These are phyloP conservation scores for Mustela nigripes DNA, from an alignment of 2,113 vertebrate species.

Conservation along the genomic window DNA sequence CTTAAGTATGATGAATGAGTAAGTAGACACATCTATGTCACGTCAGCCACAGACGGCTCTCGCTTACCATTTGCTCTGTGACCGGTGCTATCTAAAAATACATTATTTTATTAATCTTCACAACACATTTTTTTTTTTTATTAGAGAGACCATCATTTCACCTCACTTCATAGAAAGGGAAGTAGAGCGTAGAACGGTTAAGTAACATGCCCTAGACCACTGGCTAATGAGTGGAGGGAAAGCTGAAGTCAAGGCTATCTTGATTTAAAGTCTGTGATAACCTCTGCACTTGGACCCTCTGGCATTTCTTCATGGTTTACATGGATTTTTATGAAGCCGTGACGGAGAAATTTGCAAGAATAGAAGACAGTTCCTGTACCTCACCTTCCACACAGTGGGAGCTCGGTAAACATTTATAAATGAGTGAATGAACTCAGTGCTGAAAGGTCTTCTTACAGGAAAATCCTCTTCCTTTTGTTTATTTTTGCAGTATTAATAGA, in stretches of 20 bases:
- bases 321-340: background rate
- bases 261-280: background rate
- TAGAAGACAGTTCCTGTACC: background rate
- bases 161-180: conserved; percentile 6
- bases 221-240: background rate
- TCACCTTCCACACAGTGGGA: background rate
- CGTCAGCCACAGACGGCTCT: background rate
- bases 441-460: conserved; percentile 51
- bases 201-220: background rate
- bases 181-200: background rate
- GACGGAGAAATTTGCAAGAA: conserved; percentile 28
- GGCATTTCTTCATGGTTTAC: background rate
- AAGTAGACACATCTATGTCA: background rate
- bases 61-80: background rate
- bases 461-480: conserved; percentile 57
- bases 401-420: conserved; percentile 27
- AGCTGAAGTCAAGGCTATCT: background rate
- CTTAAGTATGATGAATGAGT: background rate
- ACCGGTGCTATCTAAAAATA: background rate
- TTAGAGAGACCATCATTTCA: background rate
- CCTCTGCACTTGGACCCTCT: background rate
- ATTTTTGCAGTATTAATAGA: conserved; percentile 4
- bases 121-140: conserved; percentile 42
- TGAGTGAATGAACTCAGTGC: background rate
- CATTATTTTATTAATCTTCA: conserved; percentile 33